Evolutionary conservation across 1,140 invertebrate genomes (phyloP), one percentile per base, ranked within the genome.

Genomic region (Drosophila tropicalis): DNA sequence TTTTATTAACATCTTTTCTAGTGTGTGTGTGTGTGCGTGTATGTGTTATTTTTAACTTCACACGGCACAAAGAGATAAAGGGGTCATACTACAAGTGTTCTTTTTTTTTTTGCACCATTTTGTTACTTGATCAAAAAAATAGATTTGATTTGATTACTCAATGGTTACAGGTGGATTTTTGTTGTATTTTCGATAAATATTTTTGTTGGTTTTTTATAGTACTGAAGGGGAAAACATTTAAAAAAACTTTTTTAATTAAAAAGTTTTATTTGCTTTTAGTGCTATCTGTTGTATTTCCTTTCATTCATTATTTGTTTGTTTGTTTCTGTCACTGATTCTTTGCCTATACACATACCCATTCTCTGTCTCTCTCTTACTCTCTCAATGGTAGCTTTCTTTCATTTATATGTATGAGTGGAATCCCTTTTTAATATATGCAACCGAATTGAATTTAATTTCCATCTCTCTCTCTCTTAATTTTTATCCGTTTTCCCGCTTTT

Each of bases 231-330:
- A 82, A 76, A 83, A 64, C 79, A 87, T 83, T 86, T 86, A 87
- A 79, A 78, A 79, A 76, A 86, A n/a, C n/a, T 76, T 87, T 86
- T 86, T 86, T 86, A 86, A 86, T 86, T 86, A 86, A 86, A 86
- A 86, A 86, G 82, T 86, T 86, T 87, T 87, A 71, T 86, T 86
- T 85, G 79, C 55, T 64, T 63, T 41, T 56, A 57, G 68, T 67
- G 17, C 65, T 41, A 34, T 15, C 40, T 39, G 36, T 67, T 57
- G 44, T 51, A 51, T 51, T 51, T 19, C 41, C 60, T 62, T 15
- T 36, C 15, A 19, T n/a, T 74, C 65, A 76, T 75, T 57, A 64
- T 65, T 69, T 15, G 40, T 51, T 40, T 34, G 13, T 62, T 71
- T 60, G 44, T 54, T 15, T 44, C 66, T 64, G n/a, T 36, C 29